Evolutionary conservation across 2,797 vertebrate genomes (phyloP).

Genomic region (Sebastiscus tertius): DNA sequence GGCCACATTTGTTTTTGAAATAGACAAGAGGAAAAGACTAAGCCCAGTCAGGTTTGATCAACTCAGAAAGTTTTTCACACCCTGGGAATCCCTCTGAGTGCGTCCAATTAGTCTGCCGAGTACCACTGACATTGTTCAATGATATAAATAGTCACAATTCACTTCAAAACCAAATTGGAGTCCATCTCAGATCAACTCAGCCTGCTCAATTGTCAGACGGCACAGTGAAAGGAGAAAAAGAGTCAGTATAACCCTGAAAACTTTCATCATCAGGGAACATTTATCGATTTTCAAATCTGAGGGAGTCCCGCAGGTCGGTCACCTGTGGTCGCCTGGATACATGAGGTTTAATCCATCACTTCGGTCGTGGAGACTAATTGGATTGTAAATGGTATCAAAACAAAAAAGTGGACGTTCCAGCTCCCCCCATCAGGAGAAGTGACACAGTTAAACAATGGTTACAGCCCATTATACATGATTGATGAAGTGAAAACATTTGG

Average conservation of each 20-base stretch:
- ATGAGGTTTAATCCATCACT: background rate
- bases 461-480: background rate
- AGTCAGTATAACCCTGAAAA: background rate
- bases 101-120: conserved; percentile 16
- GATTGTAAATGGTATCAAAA: conserved; percentile 11
- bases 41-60: background rate
- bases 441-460: background rate
- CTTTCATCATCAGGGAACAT: background rate
- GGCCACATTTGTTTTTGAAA: conserved; percentile 8
- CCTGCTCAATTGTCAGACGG: background rate
- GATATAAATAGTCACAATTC: conserved; percentile 2
- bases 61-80: conserved; percentile 4
- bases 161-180: background rate
- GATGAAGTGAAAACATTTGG: conserved; percentile 22
- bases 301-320: background rate
- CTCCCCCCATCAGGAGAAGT: background rate
- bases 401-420: background rate
- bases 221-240: background rate
- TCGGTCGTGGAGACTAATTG: background rate
- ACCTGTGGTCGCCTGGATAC: background rate
- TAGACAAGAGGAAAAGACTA: background rate
- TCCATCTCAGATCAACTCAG: background rate
- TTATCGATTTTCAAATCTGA: background rate
- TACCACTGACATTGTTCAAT: background rate
- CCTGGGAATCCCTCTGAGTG: background rate